Evolutionary conservation across 2,888 invertebrate species (phyloP).

Genomic region (Drosophila multiciliata): DNA sequence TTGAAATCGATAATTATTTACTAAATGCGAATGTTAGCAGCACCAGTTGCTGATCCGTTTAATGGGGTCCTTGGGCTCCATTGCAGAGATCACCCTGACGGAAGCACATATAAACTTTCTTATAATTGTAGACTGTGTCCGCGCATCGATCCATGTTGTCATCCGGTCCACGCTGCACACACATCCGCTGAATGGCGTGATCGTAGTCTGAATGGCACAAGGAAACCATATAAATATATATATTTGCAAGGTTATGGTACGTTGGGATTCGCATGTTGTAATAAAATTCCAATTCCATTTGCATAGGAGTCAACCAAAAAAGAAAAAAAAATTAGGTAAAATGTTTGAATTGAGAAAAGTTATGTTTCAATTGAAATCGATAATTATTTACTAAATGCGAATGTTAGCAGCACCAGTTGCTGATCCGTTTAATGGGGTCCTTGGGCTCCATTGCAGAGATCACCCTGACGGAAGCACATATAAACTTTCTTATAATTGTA

Average conservation of each 20-base stretch:
- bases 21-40: not conserved
- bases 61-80: slow-evolving; percentile 6
- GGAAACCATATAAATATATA: not conserved
- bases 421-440: not conserved
- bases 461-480: slow-evolving; percentile 96
- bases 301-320: not conserved
- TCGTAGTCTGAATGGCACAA: slow-evolving; percentile 89
- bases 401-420: not conserved
- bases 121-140: too few species aligned
- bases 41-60: not conserved
- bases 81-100: slow-evolving; percentile 97
- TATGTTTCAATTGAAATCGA: not conserved
- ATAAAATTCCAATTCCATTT: not conserved
- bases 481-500: slow-evolving; percentile 93
- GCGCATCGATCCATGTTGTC: too few species aligned
- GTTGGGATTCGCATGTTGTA: not conserved
- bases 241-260: not conserved
- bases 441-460: slow-evolving; percentile 90
- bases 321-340: not conserved
- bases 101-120: too few species aligned
- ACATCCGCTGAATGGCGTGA: slow-evolving; percentile 94
- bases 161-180: too few species aligned
- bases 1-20: too few species aligned
- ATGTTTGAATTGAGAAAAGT: too few species aligned
- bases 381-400: not conserved